phyloP scores from a whole-genome alignment of 2,888 invertebrate species.

The Chirona hameri region DNA sequence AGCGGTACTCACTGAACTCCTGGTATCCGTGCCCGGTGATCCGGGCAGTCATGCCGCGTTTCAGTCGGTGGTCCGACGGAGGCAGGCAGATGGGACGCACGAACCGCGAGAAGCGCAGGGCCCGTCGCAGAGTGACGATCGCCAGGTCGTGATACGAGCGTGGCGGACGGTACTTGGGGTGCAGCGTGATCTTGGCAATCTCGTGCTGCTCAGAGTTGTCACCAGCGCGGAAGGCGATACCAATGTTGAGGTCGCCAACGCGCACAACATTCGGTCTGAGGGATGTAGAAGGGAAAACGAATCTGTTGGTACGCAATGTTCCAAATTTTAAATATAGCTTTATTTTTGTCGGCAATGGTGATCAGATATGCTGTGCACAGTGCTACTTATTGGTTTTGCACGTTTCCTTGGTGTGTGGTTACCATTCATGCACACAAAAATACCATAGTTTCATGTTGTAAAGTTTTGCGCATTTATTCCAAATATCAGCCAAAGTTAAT shows the following conservation, averaged over 20 bases:
- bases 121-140: background rate
- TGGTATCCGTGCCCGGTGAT: slow-evolving; percentile 10
- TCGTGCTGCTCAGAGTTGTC: background rate
- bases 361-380: too few relatives aligned
- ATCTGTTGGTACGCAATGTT: background rate
- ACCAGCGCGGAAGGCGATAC: background rate
- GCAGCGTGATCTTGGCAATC: slow-evolving; percentile 2
- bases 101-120: background rate
- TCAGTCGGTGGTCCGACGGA: background rate
- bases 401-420: too few relatives aligned
- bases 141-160: slow-evolving; percentile 9
- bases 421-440: too few relatives aligned
- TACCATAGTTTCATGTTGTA: too few relatives aligned
- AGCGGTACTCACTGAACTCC: background rate
- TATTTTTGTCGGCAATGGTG: too few relatives aligned
- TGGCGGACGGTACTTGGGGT: slow-evolving; percentile 5
- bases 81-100: slow-evolving; percentile 27
- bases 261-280: background rate
- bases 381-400: too few relatives aligned
- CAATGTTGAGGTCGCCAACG: background rate
- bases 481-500: too few relatives aligned
- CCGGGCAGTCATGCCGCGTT: background rate
- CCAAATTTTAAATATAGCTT: too few relatives aligned
- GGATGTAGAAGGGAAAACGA: background rate
- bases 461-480: too few relatives aligned